Base-by-base conservation (phyloP, 2,113 vertebrate species). In the Saguinus imperator region DNA sequence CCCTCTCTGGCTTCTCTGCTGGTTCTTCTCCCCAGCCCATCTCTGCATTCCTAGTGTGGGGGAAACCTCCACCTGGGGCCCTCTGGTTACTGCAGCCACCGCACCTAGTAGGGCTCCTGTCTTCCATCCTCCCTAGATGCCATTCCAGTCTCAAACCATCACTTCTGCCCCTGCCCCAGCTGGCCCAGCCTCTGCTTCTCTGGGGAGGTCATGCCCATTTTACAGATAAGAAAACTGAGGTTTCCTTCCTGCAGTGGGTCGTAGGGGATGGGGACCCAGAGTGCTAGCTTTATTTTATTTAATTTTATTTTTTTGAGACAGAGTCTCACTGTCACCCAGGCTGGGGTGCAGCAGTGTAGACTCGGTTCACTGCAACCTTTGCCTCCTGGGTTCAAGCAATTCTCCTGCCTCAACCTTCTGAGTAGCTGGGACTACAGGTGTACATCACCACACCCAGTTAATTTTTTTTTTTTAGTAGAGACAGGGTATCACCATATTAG, bases 171-270 rank as follows among this genome's bases (percentile, higher is more conserved):
- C 27, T 18, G 10, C 35, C 32, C 17, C 81, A 3, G 16, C 55
- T 4, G 66, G 5, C 13, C 72, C 23, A 14, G 43, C 55, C 82
- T 50, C 77, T 13, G 52, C 21, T 20, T 50, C 50, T 3, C 45
- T 1, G 0, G 55, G 52, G 77, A 23, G 25, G 12, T 29, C 35
- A 16, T 0, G 8, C 35, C 48, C 50, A 3, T 9, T 55, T 21
- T 17, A 12, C 21, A 17, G 66, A 79, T 2, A 8, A 50, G n/a
- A 64, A 73, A 32, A 23, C 52, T 3, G 75, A 17, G 29, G 35
- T 55, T 48, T 45, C 29, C 81, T 48, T 45, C 25, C 81, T 1
- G 4, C 1, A 3, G 1, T 16, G 4, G 25, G 11, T 3, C 0
- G 21, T 1, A 32, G 43, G 48, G 25, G 2, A 5, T 6, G 14